These are phyloP conservation scores for Balaeniceps rex DNA, from an alignment of 2,113 vertebrate genomes.

Conservation along the genomic window DNA sequence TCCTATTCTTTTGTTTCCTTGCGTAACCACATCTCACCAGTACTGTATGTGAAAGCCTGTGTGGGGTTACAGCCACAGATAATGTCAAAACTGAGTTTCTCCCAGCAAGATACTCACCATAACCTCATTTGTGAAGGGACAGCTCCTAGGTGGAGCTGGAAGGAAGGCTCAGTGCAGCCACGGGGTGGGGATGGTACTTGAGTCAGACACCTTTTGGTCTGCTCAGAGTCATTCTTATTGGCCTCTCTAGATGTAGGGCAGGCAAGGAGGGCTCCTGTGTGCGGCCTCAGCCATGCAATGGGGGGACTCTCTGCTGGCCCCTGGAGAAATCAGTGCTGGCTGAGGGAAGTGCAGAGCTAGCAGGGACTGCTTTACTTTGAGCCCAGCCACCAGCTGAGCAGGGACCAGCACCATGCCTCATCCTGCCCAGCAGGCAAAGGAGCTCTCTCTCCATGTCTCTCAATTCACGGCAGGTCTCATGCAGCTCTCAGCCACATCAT, in stretches of 20 bases:
- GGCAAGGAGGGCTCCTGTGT: background rate
- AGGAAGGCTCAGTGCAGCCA: background rate
- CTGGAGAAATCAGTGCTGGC: background rate
- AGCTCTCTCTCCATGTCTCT: background rate
- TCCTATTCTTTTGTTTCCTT: background rate
- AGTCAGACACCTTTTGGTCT: background rate
- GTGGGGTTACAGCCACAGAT: background rate
- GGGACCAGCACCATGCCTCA: background rate
- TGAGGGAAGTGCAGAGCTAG: background rate
- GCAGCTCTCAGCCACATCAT: background rate
- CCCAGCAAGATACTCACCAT: background rate
- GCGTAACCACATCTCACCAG: background rate
- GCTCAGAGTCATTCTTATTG: background rate
- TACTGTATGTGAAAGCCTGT: background rate
- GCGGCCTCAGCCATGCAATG: background rate
- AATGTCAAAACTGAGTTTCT: background rate
- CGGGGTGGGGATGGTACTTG: background rate
- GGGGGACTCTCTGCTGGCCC: background rate
- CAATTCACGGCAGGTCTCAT: background rate
- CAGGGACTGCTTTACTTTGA: background rate
- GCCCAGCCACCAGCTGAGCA: background rate
- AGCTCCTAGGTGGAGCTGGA: background rate
- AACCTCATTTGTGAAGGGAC: fast-evolving
- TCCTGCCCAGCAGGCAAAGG: background rate
- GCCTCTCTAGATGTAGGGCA: background rate